phyloP scores from a whole-genome alignment of 1,140 invertebrate genomes.

The Drosophila athabasca region DNA sequence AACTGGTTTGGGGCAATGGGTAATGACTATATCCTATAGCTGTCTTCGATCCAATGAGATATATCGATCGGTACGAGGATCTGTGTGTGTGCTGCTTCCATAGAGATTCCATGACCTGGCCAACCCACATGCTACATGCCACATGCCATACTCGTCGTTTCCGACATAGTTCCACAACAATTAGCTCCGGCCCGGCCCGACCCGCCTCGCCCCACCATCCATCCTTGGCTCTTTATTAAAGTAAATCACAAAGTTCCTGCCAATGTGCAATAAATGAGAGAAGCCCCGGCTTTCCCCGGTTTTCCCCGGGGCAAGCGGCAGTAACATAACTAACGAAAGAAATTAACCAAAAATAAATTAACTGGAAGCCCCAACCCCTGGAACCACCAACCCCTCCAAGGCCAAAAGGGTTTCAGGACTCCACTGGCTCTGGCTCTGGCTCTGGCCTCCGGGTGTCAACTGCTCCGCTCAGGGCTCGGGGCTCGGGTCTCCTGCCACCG shows the following conservation, averaged over 20 bases:
- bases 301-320: slow-evolving; percentile 37
- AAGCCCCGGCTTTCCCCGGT: slow-evolving; percentile 12
- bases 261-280: slow-evolving; percentile 70
- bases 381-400: background rate
- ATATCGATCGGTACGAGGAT: no score
- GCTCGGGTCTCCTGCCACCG: background rate
- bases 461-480: slow-evolving; percentile 14
- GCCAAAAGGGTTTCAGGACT: slow-evolving; percentile 39
- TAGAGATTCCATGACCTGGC: slow-evolving; percentile 2
- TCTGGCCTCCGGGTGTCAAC: slow-evolving; percentile 26
- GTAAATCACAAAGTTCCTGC: slow-evolving; percentile 62
- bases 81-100: no score
- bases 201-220: background rate
- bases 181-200: slow-evolving; percentile 2
- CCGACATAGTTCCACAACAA: background rate
- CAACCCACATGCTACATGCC: background rate
- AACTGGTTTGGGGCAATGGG: no score
- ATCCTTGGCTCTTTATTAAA: slow-evolving; percentile 4
- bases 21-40: no score
- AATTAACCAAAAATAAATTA: slow-evolving; percentile 81
- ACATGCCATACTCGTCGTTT: background rate
- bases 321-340: slow-evolving; percentile 76
- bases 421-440: slow-evolving; percentile 1
- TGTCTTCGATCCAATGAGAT: no score
- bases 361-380: slow-evolving; percentile 51